Evolutionary conservation across 2,113 vertebrate species (phyloP).

Genomic region (Taxidea taxus): DNA sequence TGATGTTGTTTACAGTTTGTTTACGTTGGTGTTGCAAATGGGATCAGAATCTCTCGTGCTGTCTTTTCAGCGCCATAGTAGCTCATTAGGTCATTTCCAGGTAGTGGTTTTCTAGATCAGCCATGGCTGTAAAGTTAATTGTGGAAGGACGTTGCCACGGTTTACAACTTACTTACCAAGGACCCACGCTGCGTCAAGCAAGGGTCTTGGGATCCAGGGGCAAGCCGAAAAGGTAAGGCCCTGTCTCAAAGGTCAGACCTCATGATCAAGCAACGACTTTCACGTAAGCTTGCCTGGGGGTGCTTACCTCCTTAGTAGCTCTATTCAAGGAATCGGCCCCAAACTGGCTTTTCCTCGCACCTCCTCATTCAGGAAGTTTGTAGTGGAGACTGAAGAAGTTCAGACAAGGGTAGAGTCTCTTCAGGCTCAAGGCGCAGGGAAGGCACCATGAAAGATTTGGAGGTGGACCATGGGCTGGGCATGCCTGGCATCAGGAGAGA

Average conservation of each 20-base stretch:
- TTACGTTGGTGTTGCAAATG: not conserved
- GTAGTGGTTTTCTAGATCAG: not conserved
- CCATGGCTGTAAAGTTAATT: not conserved
- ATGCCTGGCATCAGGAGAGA: not conserved
- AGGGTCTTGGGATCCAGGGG: not conserved
- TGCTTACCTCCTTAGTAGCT: not conserved
- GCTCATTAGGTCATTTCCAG: not conserved
- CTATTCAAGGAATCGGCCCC: not conserved
- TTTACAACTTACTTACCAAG: not conserved
- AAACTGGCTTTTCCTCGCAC: not conserved
- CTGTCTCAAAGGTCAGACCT: rapidly evolving
- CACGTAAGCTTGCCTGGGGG: not conserved
- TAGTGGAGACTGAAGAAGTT: not conserved
- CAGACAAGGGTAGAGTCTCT: not conserved
- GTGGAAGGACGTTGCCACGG: not conserved
- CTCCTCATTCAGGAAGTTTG: not conserved
- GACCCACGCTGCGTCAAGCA: not conserved
- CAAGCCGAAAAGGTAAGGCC: not conserved
- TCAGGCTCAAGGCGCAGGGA: not conserved
- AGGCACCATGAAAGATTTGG: not conserved
- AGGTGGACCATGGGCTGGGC: not conserved
- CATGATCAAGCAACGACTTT: not conserved
- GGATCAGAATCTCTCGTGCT: not conserved
- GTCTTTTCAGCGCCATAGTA: not conserved
- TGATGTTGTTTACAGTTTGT: not conserved